Conservation (phyloP, 2,888 invertebrate genomes). For the Limenitis camilla region DNA sequence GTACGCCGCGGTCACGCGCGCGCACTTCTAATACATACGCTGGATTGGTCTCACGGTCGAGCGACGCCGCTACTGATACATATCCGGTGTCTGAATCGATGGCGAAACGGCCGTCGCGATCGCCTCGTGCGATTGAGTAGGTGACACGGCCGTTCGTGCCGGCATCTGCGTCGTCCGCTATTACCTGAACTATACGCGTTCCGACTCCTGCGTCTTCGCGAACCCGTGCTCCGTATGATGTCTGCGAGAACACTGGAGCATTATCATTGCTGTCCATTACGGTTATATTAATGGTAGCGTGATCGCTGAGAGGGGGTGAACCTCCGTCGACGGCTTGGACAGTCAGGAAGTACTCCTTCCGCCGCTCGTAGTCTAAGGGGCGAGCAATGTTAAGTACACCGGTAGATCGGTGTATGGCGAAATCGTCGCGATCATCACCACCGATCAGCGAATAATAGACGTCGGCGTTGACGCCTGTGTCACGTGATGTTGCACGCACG, state of each 20-base stretch:
- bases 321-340: slow-evolving; percentile 94
- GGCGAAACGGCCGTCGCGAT: slow-evolving; percentile 83
- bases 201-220: slow-evolving; percentile 85
- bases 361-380: slow-evolving; percentile 89
- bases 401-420: slow-evolving; percentile 81
- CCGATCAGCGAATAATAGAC: slow-evolving; percentile 90
- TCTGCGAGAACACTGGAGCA: slow-evolving; percentile 85
- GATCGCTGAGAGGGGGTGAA: slow-evolving; percentile 89
- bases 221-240: slow-evolving; percentile 83
- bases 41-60: slow-evolving; percentile 89
- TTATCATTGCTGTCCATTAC: slow-evolving; percentile 92
- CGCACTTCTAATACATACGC: slow-evolving; percentile 86
- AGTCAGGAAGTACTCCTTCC: slow-evolving; percentile 88
- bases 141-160: slow-evolving; percentile 84
- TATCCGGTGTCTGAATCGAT: slow-evolving; percentile 86
- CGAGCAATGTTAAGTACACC: slow-evolving; percentile 86
- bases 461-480: slow-evolving; percentile 94
- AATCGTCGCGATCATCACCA: slow-evolving; percentile 92
- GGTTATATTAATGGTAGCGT: slow-evolving; percentile 89
- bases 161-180: slow-evolving; percentile 90
- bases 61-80: slow-evolving; percentile 80
- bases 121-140: slow-evolving; percentile 83
- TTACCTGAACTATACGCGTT: slow-evolving; percentile 82
- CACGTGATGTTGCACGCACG: slow-evolving; percentile 93
- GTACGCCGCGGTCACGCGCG: slow-evolving; percentile 87